Percentiles rank a stretch among this genome's conserved stretches.
phyloP scores from a whole-genome alignment of 2,797 vertebrate species.

The Sebastes miniatus region DNA sequence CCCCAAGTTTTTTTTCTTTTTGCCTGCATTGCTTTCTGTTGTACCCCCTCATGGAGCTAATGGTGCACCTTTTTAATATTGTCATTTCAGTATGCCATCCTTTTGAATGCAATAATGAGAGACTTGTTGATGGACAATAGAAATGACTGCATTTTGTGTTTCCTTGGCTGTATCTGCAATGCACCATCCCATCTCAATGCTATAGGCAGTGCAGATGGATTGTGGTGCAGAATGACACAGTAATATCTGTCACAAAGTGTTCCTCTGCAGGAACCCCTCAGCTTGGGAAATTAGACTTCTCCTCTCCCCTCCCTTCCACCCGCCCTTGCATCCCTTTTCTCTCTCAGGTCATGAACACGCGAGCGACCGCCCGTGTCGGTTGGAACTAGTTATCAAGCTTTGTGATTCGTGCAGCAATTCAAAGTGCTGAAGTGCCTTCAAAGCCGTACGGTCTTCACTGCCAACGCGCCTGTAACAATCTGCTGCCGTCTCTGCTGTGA shows the following conservation, averaged over 20 bases:
- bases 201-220: slow-evolving; percentile 71
- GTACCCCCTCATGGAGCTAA: background rate
- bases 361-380: slow-evolving; percentile 42
- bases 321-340: slow-evolving; percentile 10
- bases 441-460: slow-evolving; percentile 27
- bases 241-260: slow-evolving; percentile 71
- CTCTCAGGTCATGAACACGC: slow-evolving; percentile 39
- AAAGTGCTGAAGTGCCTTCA: slow-evolving; percentile 32
- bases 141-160: slow-evolving; percentile 52
- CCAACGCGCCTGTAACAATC: slow-evolving; percentile 36
- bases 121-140: slow-evolving; percentile 64
- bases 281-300: slow-evolving; percentile 54
- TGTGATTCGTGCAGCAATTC: slow-evolving; percentile 41
- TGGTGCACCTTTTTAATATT: background rate
- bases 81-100: background rate
- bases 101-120: background rate
- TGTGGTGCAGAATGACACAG: slow-evolving; percentile 78
- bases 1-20: background rate
- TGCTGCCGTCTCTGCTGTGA: slow-evolving; percentile 53
- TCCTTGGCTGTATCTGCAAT: slow-evolving; percentile 76
- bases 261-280: slow-evolving; percentile 64
- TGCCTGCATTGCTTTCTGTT: slow-evolving; percentile 21
- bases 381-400: slow-evolving; percentile 45
- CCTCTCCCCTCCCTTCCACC: background rate
- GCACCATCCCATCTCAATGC: slow-evolving; percentile 72